Evolutionary conservation across 2,888 invertebrate genomes (phyloP), one percentile per base, ranked within the genome.

Genomic region (Sphaeridia pumilis): DNA sequence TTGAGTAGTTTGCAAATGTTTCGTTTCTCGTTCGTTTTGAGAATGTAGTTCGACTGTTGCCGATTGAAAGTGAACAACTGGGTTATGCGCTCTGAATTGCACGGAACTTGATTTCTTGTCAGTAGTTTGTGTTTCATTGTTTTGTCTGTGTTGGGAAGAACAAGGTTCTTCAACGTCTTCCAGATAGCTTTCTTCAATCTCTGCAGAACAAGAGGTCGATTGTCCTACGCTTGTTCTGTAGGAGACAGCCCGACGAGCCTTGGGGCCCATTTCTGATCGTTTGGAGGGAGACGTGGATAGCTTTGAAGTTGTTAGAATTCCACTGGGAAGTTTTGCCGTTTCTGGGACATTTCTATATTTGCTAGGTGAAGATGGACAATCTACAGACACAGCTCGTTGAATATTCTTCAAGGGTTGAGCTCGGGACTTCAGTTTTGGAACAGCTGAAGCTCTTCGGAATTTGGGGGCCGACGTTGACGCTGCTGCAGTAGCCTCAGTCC

Each of bases 371-470:
- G 58, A 55, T 7, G 56, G 41, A 49, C 59, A 64, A 43, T 64
- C 64, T 21, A 64, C 59, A 12, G 64, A 64, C 52, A 62, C 53
- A 17, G 64, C 55, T 51, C 62, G 62, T 25, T 60, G 46, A 5
- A 52, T 41, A 22, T 52, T 25, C 26, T 41, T 52, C 28, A 61
- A 42, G 26, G 52, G 41, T 34, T 62, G 62, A 41, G 57, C 56
- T 5, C 34, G 22, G 41, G 58, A 53, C 46, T 56, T 49, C 47
- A 54, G 45, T 52, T 62, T 62, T 27, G 62, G 59, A n/a, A 61
- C 41, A 49, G 57, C 57, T 21, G 57, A 58, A 17, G 57, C 53
- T 45, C 62, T 27, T 41, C 62, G 36, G 3, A 27, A n/a, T 17
- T 46, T 25, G 5, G 27, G 46, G 26, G 17, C 44, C 5, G 34